A percentile compares a stretch with the other conserved stretches of the same genome.
These are phyloP conservation scores for Peromyscus eremicus DNA, from an alignment of 2,797 vertebrate species.

Conservation along the genomic window DNA sequence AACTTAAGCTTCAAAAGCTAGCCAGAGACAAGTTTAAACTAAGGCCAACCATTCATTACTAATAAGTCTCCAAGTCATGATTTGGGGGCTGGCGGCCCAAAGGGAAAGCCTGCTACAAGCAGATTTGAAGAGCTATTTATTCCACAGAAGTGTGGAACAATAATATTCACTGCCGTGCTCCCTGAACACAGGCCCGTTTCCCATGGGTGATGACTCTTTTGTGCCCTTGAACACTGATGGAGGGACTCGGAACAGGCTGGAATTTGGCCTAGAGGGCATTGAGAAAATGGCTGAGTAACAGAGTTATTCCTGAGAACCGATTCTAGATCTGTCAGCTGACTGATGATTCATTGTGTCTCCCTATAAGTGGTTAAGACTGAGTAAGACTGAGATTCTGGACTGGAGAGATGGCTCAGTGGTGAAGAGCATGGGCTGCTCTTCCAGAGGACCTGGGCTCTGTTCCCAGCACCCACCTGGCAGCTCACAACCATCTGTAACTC, in stretches of 20 bases:
- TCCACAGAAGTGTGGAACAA: neutral
- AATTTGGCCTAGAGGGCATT: neutral
- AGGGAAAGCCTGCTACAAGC: neutral
- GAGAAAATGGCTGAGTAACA: neutral
- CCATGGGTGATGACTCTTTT: conserved; percentile 24
- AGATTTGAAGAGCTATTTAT: conserved; percentile 38
- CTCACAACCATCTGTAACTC: neutral
- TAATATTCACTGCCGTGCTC: conserved; percentile 1
- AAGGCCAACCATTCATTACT: neutral
- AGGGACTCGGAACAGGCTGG: neutral
- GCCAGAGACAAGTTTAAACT: neutral
- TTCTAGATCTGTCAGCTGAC: neutral
- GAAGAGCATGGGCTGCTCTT: neutral
- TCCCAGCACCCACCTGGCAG: neutral
- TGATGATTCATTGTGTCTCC: neutral
- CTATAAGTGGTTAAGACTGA: neutral
- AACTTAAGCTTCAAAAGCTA: neutral
- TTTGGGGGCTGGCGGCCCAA: neutral
- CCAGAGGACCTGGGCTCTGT: neutral
- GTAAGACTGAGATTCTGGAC: neutral
- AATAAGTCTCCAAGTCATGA: neutral
- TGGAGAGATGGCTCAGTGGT: neutral
- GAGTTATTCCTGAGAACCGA: neutral
- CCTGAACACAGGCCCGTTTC: neutral
- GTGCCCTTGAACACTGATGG: neutral